These are phyloP conservation scores for Amphipoea lucens DNA, from an alignment of 2,888 invertebrate genomes.

Conservation along the genomic window DNA sequence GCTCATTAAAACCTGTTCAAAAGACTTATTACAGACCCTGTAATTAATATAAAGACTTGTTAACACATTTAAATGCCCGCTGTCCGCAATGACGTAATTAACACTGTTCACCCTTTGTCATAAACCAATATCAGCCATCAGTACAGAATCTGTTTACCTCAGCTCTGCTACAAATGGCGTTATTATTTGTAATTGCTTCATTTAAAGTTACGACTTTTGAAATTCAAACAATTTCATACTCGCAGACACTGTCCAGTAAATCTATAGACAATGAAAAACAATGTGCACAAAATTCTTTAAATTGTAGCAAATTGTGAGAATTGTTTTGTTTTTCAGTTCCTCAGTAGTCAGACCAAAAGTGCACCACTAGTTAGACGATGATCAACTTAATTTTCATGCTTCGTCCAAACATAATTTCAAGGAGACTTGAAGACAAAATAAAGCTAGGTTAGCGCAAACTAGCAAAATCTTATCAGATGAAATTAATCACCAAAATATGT, in stretches of 20 bases:
- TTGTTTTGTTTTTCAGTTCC: conserved; percentile 10
- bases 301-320: background rate
- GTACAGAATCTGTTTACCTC: conserved; percentile 74
- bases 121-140: conserved; percentile 72
- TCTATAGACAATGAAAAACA: background rate
- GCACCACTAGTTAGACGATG: background rate
- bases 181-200: conserved; percentile 45
- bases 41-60: conserved; percentile 36
- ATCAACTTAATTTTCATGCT: background rate
- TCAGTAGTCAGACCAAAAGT: conserved; percentile 9
- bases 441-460: background rate
- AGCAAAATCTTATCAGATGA: conserved; percentile 11
- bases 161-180: conserved; percentile 24
- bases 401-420: background rate
- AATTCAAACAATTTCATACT: conserved; percentile 13
- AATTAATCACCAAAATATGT: conserved; percentile 23
- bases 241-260: background rate
- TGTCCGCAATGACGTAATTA: conserved; percentile 77
- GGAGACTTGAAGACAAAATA: background rate
- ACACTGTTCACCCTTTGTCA: conserved; percentile 75
- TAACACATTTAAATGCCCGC: conserved; percentile 46
- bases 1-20: background rate
- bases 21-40: background rate
- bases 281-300: conserved; percentile 2
- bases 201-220: conserved; percentile 20